Evolutionary conservation across 2,888 invertebrate species (phyloP), one percentile per base, ranked within the genome.

Genomic region (Mycalesis mineus): DNA sequence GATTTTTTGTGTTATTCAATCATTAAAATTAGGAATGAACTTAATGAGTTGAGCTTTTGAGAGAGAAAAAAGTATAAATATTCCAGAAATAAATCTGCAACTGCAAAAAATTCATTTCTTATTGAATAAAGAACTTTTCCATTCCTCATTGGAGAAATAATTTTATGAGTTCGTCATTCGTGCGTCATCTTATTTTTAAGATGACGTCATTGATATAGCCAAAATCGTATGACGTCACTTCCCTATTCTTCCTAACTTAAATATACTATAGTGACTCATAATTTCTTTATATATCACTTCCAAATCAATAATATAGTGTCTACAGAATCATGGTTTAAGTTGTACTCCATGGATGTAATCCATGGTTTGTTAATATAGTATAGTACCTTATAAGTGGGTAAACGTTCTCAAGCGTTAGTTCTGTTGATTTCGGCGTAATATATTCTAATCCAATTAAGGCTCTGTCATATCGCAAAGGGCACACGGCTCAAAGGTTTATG

Each of bases 401-500:
- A 44, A 44, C 44, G 29, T 28, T 29, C 13, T 3, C 42, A 42
- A 42, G 42, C 44, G 7, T 0, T 9, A 28, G 41, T 41, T 22
- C n/a, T 44, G 47, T 47, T 33, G 33, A 33, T 47, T 33, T 11
- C 33, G 9, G 15, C 33, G 47, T 47, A 33, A 47, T 15, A 47
- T 33, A 47, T 47, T 33, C 47, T 33, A 33, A 33, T 33, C 47
- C 47, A 33, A 47, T 47, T 47, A 15, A 33, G 11, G 44, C 44
- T 15, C 7, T 47, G 47, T 45, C 31, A 29, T 29, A 41, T 41
- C 41, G 13, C 44, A 7, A 13, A 44, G 44, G 44, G 29, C 28
- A 28, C 28, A 44, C 13, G 28, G 41, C 17, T 41, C 41, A 41
- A 22, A 41, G 41, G 22, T 17, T 44, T 11, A 11, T 11, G 11